Conservation (phyloP, 2,113 vertebrate genomes). For the Uria aalge region DNA sequence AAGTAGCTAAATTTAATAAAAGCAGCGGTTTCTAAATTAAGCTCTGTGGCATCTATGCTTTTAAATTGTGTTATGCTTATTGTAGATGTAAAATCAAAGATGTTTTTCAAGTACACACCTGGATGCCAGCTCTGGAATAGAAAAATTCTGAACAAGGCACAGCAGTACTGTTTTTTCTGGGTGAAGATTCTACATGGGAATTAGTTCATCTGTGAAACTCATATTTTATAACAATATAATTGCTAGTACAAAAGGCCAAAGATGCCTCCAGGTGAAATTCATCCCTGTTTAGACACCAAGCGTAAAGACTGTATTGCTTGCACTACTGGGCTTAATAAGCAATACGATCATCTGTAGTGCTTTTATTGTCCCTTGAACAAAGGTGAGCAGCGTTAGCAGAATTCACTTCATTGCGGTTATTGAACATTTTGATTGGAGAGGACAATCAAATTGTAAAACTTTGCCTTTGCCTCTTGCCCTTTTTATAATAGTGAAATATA, state of each 20-base stretch:
- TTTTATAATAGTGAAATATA: background rate
- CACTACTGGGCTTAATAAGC: background rate
- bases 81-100: constrained; percentile 13
- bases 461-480: background rate
- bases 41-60: background rate
- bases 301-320: background rate
- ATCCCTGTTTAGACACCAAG: background rate
- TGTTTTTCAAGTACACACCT: constrained; percentile 14
- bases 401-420: background rate
- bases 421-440: background rate
- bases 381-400: background rate
- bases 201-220: background rate
- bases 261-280: background rate
- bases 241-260: background rate
- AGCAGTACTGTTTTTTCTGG: background rate
- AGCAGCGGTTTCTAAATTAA: constrained; percentile 24
- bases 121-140: background rate
- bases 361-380: background rate
- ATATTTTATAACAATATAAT: background rate
- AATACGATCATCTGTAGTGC: background rate
- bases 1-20: constrained; percentile 30
- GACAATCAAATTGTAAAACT: background rate
- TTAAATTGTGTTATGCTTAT: constrained; percentile 17
- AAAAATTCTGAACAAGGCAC: background rate
- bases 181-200: background rate